Evolutionary conservation across 2,113 vertebrate species (phyloP).

Genomic region (Gallinago media): DNA sequence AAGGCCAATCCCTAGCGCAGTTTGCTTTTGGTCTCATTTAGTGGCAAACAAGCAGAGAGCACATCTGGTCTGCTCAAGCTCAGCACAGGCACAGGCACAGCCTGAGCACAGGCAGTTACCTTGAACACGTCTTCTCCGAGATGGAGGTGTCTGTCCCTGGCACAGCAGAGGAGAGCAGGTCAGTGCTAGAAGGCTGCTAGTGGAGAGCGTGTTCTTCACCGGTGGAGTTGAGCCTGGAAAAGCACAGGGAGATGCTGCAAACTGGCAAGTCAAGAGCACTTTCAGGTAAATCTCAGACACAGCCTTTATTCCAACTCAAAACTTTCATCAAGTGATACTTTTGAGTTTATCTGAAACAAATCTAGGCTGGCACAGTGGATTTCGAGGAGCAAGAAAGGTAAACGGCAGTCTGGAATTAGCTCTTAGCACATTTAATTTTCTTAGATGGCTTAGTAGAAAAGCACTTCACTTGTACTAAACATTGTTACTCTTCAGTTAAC

Average conservation of each 20-base stretch:
- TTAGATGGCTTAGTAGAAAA: not conserved
- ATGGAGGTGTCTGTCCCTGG: slow-evolving; percentile 62
- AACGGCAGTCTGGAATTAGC: not conserved
- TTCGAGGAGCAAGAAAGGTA: not conserved
- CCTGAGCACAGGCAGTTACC: slow-evolving; percentile 43
- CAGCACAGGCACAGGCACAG: no score
- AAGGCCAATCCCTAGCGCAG: not conserved
- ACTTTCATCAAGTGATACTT: not conserved
- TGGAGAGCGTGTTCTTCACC: slow-evolving; percentile 75
- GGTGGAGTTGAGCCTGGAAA: slow-evolving; percentile 79
- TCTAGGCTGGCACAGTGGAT: not conserved
- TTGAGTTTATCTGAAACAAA: not conserved
- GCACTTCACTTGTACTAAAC: not conserved
- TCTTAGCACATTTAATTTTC: not conserved
- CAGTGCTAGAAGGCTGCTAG: slow-evolving; percentile 89
- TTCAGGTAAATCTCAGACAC: not conserved
- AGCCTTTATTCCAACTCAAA: not conserved
- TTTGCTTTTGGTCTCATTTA: not conserved
- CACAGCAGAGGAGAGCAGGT: slow-evolving; percentile 92
- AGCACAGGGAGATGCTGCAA: not conserved
- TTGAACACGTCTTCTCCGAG: slow-evolving; percentile 50
- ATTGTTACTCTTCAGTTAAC: not conserved
- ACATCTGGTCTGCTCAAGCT: fast-evolving
- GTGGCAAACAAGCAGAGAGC: not conserved
- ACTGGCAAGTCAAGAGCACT: not conserved